A percentile compares a stretch with the other conserved stretches of the same genome.
These are phyloP conservation scores for Imbricaverruca yamaguchii DNA, from an alignment of 2,888 invertebrate genomes.

Conservation along the genomic window DNA sequence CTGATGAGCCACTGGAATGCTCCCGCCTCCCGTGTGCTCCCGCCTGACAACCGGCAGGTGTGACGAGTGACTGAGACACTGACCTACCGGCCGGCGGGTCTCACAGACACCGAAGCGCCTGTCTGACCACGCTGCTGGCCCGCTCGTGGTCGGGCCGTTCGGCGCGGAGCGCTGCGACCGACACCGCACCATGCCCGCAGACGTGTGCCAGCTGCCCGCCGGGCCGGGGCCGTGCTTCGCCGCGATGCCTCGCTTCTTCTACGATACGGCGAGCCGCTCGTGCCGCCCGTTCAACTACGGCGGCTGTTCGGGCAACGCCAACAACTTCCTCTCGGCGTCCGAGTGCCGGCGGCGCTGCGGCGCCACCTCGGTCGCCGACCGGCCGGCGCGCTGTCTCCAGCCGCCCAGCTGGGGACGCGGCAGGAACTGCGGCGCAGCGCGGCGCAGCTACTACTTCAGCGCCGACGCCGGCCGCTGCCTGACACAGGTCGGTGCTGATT, in stretches of 20 bases:
- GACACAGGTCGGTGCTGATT: not conserved
- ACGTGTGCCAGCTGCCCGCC: not conserved
- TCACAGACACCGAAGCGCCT: no score
- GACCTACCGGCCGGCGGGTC: no score
- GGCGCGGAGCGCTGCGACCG: no score
- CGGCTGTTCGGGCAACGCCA: constrained; percentile 25
- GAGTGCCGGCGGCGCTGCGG: constrained; percentile 17
- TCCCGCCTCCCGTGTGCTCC: no score
- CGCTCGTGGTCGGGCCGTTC: no score
- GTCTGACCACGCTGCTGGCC: no score
- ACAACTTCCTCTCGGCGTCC: constrained; percentile 22
- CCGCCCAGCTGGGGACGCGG: not conserved
- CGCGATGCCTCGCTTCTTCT: constrained; percentile 10
- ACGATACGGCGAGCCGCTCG: not conserved
- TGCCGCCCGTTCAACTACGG: constrained; percentile 24
- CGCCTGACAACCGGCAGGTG: no score
- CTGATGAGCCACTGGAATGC: no score
- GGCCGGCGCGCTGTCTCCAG: not conserved
- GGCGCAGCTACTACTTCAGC: not conserved
- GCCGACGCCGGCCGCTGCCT: not conserved
- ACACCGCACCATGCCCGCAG: not conserved
- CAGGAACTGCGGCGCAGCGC: not conserved
- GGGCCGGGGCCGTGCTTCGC: constrained; percentile 18
- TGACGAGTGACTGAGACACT: no score
- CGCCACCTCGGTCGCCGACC: not conserved